phyloP scores from a whole-genome alignment of 1,140 invertebrate species.

The Heliconius hewitsoni region DNA sequence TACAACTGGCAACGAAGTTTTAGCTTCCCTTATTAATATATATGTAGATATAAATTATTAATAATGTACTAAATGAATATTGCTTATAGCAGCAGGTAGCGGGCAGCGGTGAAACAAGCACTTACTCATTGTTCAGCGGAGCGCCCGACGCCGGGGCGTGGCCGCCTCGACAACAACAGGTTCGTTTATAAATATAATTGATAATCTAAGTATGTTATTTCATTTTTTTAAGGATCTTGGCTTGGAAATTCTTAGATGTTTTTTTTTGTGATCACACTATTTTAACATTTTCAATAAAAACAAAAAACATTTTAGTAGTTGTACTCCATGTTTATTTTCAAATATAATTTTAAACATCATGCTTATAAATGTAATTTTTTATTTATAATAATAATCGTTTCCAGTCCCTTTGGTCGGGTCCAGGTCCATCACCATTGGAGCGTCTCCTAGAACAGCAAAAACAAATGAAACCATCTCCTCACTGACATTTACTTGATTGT shows the following conservation, averaged over 20 bases:
- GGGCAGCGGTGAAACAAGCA: conserved; percentile 69
- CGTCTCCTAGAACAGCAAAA: conserved; percentile 91
- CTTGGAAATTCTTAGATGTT: too few species aligned
- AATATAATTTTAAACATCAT: too few species aligned
- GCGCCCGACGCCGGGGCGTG: conserved; percentile 68
- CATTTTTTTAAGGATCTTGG: background rate
- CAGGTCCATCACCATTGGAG: conserved; percentile 89
- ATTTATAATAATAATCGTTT: conserved; percentile 19
- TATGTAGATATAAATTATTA: too few species aligned
- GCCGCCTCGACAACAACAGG: conserved; percentile 52
- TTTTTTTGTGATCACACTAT: too few species aligned
- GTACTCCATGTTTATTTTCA: too few species aligned
- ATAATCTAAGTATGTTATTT: too few species aligned
- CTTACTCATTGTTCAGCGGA: conserved; percentile 87
- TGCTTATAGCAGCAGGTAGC: background rate
- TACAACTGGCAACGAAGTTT: too few species aligned
- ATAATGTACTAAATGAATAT: background rate
- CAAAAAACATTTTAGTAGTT: too few species aligned
- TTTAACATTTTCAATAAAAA: too few species aligned
- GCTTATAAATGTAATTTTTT: background rate
- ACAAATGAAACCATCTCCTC: conserved; percentile 76
- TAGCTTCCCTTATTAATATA: too few species aligned
- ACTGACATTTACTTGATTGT: conserved; percentile 43
- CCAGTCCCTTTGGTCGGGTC: conserved; percentile 90
- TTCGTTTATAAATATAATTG: conserved; percentile 7